Percentiles rank a stretch among this genome's conserved stretches.
These are phyloP conservation scores for Ptychadena robeensis DNA, from an alignment of 2,797 vertebrate species.

Conservation along the genomic window DNA sequence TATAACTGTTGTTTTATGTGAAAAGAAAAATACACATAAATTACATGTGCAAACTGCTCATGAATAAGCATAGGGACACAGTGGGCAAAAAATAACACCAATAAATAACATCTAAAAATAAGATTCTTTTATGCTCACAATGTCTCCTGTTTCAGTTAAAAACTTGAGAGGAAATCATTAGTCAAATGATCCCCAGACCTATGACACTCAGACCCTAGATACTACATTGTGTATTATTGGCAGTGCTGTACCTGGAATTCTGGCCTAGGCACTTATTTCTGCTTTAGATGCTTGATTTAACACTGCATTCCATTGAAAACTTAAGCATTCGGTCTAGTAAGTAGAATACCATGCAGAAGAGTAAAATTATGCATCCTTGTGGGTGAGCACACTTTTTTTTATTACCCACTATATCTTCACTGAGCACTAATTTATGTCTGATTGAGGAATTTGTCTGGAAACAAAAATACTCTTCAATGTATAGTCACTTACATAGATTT, in stretches of 20 bases:
- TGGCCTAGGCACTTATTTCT: constrained; percentile 25
- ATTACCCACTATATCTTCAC: constrained; percentile 1
- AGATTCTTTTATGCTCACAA: constrained; percentile 34
- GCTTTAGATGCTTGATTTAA: constrained; percentile 39
- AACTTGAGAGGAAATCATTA: constrained; percentile 40
- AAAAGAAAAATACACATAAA: constrained; percentile 54
- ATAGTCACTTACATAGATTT: neutral
- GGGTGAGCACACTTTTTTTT: neutral
- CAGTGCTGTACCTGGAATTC: constrained; percentile 17
- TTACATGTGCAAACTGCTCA: constrained; percentile 33
- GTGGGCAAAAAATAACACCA: constrained; percentile 54
- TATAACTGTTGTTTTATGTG: constrained; percentile 50
- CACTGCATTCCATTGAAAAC: constrained; percentile 33
- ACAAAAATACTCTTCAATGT: neutral
- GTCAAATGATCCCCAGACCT: constrained; percentile 41
- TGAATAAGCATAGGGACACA: constrained; percentile 27
- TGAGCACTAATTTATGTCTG: constrained; percentile 9
- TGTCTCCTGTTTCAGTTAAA: constrained; percentile 44
- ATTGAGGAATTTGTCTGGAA: constrained; percentile 1
- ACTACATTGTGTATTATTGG: constrained; percentile 19
- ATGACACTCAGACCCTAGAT: constrained; percentile 10
- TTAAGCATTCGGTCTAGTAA: constrained; percentile 11
- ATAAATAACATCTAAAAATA: constrained; percentile 56
- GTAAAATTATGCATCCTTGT: constrained; percentile 32
- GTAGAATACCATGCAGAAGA: constrained; percentile 34